These are phyloP conservation scores for Sminthurinus aureus DNA, from an alignment of 2,888 invertebrate species.

Conservation along the genomic window DNA sequence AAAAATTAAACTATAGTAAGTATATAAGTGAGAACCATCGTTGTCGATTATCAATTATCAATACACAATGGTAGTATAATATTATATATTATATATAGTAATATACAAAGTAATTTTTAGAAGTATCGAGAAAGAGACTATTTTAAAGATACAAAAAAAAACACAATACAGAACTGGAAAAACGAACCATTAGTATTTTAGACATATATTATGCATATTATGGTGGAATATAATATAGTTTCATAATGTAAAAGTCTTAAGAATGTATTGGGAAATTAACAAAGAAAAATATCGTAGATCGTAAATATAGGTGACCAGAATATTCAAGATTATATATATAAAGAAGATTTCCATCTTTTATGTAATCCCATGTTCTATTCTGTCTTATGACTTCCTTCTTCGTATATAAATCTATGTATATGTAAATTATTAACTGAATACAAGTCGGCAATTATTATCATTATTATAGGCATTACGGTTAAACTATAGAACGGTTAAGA, in stretches of 20 bases:
- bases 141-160: background rate
- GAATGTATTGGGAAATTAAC: background rate
- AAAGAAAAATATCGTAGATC: background rate
- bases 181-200: slow-evolving; percentile 16
- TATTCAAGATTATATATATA: background rate
- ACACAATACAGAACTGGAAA: slow-evolving; percentile 1
- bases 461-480: background rate
- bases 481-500: background rate
- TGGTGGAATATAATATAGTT: background rate
- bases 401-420: background rate
- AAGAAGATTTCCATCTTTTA: background rate
- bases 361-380: background rate
- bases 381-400: background rate
- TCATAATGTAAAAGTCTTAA: background rate
- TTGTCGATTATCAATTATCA: no score
- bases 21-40: background rate
- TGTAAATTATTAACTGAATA: no score
- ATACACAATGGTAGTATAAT: no score
- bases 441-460: background rate
- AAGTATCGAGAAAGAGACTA: slow-evolving; percentile 11
- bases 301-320: background rate
- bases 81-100: no score
- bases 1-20: background rate
- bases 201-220: background rate
- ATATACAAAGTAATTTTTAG: no score